These are phyloP conservation scores for Cyrtodaria siliqua DNA, from an alignment of 2,888 invertebrate species.

Conservation along the genomic window DNA sequence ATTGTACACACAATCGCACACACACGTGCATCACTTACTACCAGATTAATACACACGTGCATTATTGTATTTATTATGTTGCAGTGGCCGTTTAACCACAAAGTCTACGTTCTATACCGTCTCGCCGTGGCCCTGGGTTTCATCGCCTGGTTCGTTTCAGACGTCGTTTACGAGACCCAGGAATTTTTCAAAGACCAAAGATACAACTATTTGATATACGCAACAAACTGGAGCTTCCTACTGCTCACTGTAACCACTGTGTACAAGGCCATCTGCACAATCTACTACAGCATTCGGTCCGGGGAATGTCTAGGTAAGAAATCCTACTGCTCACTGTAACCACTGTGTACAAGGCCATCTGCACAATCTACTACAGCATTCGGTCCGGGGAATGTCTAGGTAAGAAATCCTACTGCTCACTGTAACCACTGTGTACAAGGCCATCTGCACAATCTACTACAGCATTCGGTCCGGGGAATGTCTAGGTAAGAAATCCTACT, in stretches of 20 bases:
- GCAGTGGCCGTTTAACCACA: constrained; percentile 76
- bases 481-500: too few species aligned
- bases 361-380: constrained; percentile 72
- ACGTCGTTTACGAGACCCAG: constrained; percentile 76
- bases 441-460: too few species aligned
- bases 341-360: too few species aligned
- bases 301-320: constrained; percentile 60
- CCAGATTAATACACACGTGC: too few species aligned
- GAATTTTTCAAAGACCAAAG: constrained; percentile 74
- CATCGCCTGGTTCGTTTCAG: constrained; percentile 75
- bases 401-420: too few species aligned
- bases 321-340: too few species aligned
- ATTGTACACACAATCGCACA: too few species aligned
- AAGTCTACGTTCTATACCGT: constrained; percentile 76
- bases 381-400: too few species aligned
- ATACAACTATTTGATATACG: constrained; percentile 79
- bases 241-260: constrained; percentile 72
- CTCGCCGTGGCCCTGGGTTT: constrained; percentile 67
- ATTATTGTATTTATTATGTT: too few species aligned
- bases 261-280: constrained; percentile 70
- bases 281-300: constrained; percentile 70
- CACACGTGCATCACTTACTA: too few species aligned
- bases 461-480: too few species aligned
- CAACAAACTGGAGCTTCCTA: constrained; percentile 83
- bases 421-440: too few species aligned